These are phyloP conservation scores for mouse (Mus musculus) DNA, from an alignment of 2,113 vertebrate species.

Conservation along the genomic window DNA sequence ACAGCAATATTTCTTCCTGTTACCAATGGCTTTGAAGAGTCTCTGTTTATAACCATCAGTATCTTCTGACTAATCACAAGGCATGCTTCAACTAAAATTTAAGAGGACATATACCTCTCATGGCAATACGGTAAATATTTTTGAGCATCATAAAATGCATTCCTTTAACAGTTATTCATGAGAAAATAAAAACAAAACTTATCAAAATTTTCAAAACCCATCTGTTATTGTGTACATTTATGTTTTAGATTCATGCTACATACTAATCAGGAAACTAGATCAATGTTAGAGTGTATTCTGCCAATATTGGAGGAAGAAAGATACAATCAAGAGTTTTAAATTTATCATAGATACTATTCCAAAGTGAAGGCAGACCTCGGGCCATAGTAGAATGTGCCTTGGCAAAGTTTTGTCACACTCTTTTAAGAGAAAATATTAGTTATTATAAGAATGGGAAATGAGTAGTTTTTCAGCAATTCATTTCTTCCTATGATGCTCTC, in stretches of 20 bases:
- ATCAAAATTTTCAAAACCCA: not conserved
- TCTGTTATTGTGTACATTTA: not conserved
- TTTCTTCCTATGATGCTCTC: conserved; percentile 14
- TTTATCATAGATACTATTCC: not conserved
- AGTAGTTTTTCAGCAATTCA: not conserved
- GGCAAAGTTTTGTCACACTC: not conserved
- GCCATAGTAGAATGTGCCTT: not conserved
- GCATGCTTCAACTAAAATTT: not conserved
- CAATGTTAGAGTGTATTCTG: not conserved
- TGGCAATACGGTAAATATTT: not conserved
- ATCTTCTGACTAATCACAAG: not conserved
- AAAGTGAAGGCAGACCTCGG: not conserved
- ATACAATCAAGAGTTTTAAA: not conserved
- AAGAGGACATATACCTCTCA: not conserved
- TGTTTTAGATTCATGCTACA: not conserved
- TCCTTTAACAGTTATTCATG: not conserved
- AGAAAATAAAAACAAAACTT: not conserved
- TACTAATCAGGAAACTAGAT: not conserved
- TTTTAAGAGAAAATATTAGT: conserved; percentile 22
- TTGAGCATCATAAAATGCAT: not conserved
- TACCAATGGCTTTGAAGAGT: not conserved
- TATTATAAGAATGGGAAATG: conserved; percentile 33
- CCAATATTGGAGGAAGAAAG: not conserved
- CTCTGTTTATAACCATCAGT: not conserved
- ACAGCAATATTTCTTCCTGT: not conserved